Evolutionary conservation across 1,140 invertebrate species (phyloP).

Genomic region (Cotesia typhae): DNA sequence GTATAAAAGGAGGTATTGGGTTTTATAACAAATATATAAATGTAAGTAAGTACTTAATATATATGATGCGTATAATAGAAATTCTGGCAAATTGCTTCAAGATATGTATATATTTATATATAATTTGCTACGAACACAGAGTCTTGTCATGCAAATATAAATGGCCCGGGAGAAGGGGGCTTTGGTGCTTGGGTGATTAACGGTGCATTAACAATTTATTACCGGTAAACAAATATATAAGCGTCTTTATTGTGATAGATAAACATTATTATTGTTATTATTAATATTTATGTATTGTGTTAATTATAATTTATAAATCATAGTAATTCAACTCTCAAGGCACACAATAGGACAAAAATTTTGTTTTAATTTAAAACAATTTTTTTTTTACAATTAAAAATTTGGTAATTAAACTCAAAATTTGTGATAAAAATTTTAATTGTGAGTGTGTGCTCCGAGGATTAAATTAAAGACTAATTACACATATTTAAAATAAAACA

Average conservation of each 20-base stretch:
- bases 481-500: too few relatives aligned
- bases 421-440: too few relatives aligned
- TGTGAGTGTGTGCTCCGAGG: too few relatives aligned
- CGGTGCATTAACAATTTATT: conserved; percentile 33
- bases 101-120: conserved; percentile 43
- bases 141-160: conserved; percentile 65
- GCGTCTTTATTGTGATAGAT: conserved; percentile 13
- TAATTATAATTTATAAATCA: too few relatives aligned
- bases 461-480: too few relatives aligned
- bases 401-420: too few relatives aligned
- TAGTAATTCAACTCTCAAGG: too few relatives aligned
- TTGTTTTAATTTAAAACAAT: too few relatives aligned
- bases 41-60: neutral
- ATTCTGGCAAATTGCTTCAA: conserved; percentile 61
- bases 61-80: conserved; percentile 41
- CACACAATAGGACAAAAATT: too few relatives aligned
- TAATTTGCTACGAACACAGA: conserved; percentile 66
- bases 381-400: too few relatives aligned
- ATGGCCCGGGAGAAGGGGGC: conserved; percentile 63
- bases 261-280: conserved; percentile 10
- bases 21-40: neutral
- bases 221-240: conserved; percentile 9
- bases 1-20: neutral
- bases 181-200: conserved; percentile 61
- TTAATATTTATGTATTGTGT: neutral